These are phyloP conservation scores for Drosophila persimilis DNA, from an alignment of 1,140 invertebrate species.

Conservation along the genomic window DNA sequence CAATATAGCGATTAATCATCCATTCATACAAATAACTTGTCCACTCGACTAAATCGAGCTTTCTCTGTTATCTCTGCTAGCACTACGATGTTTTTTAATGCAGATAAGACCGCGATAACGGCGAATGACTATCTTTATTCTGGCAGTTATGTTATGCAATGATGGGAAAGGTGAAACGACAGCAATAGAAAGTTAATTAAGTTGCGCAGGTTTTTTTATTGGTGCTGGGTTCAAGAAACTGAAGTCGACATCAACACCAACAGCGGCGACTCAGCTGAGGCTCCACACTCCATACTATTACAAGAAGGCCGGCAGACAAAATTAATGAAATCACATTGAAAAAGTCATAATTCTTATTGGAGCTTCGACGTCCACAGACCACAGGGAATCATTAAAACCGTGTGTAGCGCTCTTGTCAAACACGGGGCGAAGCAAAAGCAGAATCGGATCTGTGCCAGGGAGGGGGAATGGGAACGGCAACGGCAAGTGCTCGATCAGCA, in stretches of 20 bases:
- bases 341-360: slow-evolving; percentile 76
- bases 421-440: slow-evolving; percentile 31
- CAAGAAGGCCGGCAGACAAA: slow-evolving; percentile 24
- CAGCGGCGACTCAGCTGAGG: slow-evolving; percentile 44
- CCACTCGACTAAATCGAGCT: too few relatives aligned
- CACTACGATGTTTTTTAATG: too few relatives aligned
- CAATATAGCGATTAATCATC: too few relatives aligned
- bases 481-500: slow-evolving; percentile 64
- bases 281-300: neutral
- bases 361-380: slow-evolving; percentile 44
- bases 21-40: too few relatives aligned
- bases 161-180: slow-evolving; percentile 11
- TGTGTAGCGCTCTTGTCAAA: slow-evolving; percentile 77
- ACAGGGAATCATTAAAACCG: slow-evolving; percentile 77
- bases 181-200: slow-evolving; percentile 75
- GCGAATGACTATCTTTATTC: too few relatives aligned
- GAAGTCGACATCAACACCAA: slow-evolving; percentile 77
- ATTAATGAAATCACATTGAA: slow-evolving; percentile 79
- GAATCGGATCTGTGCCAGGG: slow-evolving; percentile 17
- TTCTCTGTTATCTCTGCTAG: too few relatives aligned
- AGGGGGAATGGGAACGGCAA: slow-evolving; percentile 13
- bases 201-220: slow-evolving; percentile 29
- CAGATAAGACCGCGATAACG: too few relatives aligned
- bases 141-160: slow-evolving; percentile 26
- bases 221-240: slow-evolving; percentile 69